Evolutionary conservation across 2,113 vertebrate species (phyloP), one percentile per base, ranked within the genome.

Genomic region (Marcusenius ussheri): DNA sequence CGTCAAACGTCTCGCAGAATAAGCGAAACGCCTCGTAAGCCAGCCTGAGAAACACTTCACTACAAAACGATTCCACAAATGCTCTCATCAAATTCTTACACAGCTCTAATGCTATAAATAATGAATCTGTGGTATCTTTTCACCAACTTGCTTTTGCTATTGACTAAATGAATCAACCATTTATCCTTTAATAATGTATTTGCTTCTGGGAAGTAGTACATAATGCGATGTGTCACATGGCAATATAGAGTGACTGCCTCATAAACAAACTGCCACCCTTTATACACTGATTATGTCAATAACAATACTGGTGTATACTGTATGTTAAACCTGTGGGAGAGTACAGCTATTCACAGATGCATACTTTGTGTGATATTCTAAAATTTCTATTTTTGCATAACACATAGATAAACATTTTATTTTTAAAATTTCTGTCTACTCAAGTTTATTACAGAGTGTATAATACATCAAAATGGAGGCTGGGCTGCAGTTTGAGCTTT

Each of bases 121-220:
- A 85, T 85, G 45, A 50, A 85, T 85, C n/a, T 9, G 11, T 27
- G 10, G 27, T 50, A 50, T 85, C 45, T 46, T 85, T 51, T 50
- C 27, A 53, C 27, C 13, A n/a, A 87, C 49, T 53, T 11, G n/a
- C 85, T 53, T 87, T 11, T 87, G 85, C 85, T 50, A 53, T 39
- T 87, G 85, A 56, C 50, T 87, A 51, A 85, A 50, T 47, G 42
- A 85, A 85, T 56, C 50, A 87, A 56, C 39, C 31, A 87, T 53
- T 87, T 87, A 31, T 35, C 50, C 50, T 56, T 87, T 51, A 87
- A 87, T 87, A 87, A 87, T 53, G 50, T 8, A 53, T 87, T 42
- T 77, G 13, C 42, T 77, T 77, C 70, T 39, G 70, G 70, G 45
- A 84, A 84, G 83, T 35, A 84, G 35, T 84, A 84, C 83, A n/a